Evolutionary conservation across 2,797 vertebrate genomes (phyloP), one percentile per base, ranked within the genome.

Genomic region (Leptodactylus fallax): DNA sequence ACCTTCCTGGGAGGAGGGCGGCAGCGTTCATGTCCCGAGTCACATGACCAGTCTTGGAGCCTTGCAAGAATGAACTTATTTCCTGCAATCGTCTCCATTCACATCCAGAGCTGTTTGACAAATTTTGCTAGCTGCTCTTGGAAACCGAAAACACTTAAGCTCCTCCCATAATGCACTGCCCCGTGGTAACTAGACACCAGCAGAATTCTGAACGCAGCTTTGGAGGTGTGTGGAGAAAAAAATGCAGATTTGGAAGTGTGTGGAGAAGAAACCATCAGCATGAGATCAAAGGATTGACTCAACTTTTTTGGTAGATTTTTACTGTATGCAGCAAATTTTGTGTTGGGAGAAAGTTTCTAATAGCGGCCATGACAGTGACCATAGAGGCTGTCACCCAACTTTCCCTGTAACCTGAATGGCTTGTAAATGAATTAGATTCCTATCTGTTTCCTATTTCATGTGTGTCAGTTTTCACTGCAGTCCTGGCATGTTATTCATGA

Each of bases 1-100:
- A 78, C 23, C 60, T 74, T 82, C 53, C 47, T 21, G 45, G 25
- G 72, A 51, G 47, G 83, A 74, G 61, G 78, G 19, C n/a, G 78
- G 61, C 53, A 49, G 27, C 69, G 25, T 63, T 27, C 21, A 69
- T 36, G 25, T 19, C 74, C 55, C n/a, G 17, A 72, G 65, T 47
- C 23, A 79, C 61, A 86, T 21, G 49, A 21, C 49, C 16, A 17
- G 27, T 80, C 17, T 14, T 16, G n/a, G 45, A 78, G 83, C 19
- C 61, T 9, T 51, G 63, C 12, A 49, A n/a, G 79, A 11, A 67
- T 9, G 45, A 13, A 16, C 36, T 36, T 36, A 36, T 36, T 19
- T 60, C 19, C 4, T 11, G 23, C 3, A 11, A 11, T 69, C 14
- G 27, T 16, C 25, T 69, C 25, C 1, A 27, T 27, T 27, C 25